Percentiles rank a stretch among this genome's conserved stretches.
Evolutionary conservation across 1,140 invertebrate species (phyloP).

Genomic region (Copidosoma floridanum): DNA sequence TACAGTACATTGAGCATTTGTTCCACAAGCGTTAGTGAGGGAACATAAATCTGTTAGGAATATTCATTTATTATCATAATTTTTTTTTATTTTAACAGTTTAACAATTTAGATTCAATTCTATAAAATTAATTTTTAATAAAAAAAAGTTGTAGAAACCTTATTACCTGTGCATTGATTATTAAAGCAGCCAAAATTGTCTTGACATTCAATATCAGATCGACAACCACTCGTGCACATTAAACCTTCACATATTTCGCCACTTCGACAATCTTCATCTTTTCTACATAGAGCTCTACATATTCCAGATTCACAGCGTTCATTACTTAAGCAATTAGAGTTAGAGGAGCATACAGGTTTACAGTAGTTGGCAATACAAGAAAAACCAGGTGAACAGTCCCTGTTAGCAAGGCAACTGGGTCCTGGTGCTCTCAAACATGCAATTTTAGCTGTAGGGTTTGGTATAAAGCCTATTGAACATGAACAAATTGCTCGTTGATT

Average conservation of each 20-base stretch:
- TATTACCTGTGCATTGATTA: conserved; percentile 69
- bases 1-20: conserved; percentile 72
- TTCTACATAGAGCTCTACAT: conserved; percentile 72
- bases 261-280: conserved; percentile 76
- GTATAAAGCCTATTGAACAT: conserved; percentile 74
- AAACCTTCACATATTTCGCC: conserved; percentile 82
- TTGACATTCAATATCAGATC: conserved; percentile 75
- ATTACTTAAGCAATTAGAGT: conserved; percentile 74
- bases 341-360: conserved; percentile 72
- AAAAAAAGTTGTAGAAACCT: conserved; percentile 9
- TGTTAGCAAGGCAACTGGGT: conserved; percentile 68
- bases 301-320: conserved; percentile 69
- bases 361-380: conserved; percentile 73
- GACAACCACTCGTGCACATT: conserved; percentile 76
- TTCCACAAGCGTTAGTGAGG: conserved; percentile 77
- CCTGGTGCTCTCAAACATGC: conserved; percentile 78
- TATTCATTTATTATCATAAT: neutral
- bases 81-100: too few species aligned
- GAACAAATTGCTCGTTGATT: conserved; percentile 81
- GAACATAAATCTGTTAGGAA: conserved; percentile 66
- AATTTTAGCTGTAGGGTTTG: conserved; percentile 79
- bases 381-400: conserved; percentile 68
- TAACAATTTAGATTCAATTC: too few species aligned
- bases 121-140: too few species aligned
- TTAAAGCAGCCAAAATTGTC: conserved; percentile 68